Evolutionary conservation across 2,113 vertebrate genomes (phyloP).

Genomic region (Platichthys flesus): DNA sequence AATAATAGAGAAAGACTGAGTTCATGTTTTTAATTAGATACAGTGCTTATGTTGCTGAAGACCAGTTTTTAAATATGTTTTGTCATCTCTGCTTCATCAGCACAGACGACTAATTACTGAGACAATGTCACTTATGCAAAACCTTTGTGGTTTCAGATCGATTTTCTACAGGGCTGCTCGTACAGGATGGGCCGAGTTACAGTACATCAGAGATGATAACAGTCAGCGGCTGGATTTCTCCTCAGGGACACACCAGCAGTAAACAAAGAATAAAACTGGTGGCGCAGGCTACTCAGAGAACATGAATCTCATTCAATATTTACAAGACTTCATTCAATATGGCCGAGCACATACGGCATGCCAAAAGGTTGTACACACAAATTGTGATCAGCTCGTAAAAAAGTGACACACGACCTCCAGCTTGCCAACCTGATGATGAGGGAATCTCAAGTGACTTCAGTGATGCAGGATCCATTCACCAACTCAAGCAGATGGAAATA

Average conservation of each 20-base stretch:
- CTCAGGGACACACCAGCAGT: constrained; percentile 61
- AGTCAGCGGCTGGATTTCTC: constrained; percentile 62
- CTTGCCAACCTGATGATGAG: background rate
- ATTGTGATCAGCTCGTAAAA: constrained; percentile 30
- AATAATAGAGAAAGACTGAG: background rate
- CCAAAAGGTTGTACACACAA: constrained; percentile 15
- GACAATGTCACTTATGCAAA: constrained; percentile 50
- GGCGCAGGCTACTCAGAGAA: constrained; percentile 34
- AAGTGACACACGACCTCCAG: constrained; percentile 6
- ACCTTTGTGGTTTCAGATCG: constrained; percentile 64
- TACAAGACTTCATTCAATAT: constrained; percentile 47
- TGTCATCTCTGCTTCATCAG: background rate
- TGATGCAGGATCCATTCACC: background rate
- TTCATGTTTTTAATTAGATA: background rate
- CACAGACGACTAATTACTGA: constrained; percentile 26
- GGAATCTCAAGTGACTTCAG: background rate
- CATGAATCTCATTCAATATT: constrained; percentile 65
- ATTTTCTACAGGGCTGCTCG: constrained; percentile 41
- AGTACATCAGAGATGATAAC: constrained; percentile 60
- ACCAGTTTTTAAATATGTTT: background rate
- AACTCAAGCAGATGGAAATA: background rate
- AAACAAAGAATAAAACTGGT: constrained; percentile 60
- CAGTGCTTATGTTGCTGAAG: background rate
- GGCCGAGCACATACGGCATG: background rate
- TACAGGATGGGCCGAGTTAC: constrained; percentile 50